Conservation (phyloP, 2,113 vertebrate genomes). For the Myxocyprinus asiaticus region DNA sequence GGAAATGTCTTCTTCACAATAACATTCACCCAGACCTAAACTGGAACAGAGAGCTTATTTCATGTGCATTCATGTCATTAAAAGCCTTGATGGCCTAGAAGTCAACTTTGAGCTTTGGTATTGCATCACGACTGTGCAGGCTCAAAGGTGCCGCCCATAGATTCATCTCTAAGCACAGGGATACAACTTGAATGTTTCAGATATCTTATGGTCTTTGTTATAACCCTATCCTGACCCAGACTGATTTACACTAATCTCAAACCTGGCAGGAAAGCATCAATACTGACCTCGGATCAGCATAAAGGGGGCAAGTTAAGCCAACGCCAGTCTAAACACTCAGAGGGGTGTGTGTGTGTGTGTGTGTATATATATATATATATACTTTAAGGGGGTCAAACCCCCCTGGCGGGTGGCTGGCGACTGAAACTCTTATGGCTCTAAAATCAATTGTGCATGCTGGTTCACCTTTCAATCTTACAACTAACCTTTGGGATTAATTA, state of each 20-base stretch:
- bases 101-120: slow-evolving; percentile 23
- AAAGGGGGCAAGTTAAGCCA: background rate
- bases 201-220: background rate
- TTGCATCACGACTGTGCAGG: background rate
- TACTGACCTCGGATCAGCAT: slow-evolving; percentile 6
- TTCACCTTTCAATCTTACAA: slow-evolving; percentile 39
- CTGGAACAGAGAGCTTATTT: slow-evolving; percentile 5
- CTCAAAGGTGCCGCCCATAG: slow-evolving; percentile 1
- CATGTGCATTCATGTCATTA: background rate
- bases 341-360: background rate
- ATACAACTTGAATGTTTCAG: background rate
- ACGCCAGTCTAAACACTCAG: slow-evolving; percentile 33
- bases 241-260: background rate
- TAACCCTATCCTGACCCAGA: background rate
- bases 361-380: too few species aligned
- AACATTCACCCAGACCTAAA: background rate
- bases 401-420: slow-evolving; percentile 55
- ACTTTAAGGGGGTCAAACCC: slow-evolving; percentile 27
- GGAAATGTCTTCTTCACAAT: background rate
- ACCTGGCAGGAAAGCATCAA: background rate
- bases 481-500: slow-evolving; percentile 30
- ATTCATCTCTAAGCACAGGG: background rate
- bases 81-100: slow-evolving; percentile 17
- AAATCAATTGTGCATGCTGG: slow-evolving; percentile 55
- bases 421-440: slow-evolving; percentile 43